Conservation (phyloP, 2,797 vertebrate genomes). For the Iguana delicatissima region DNA sequence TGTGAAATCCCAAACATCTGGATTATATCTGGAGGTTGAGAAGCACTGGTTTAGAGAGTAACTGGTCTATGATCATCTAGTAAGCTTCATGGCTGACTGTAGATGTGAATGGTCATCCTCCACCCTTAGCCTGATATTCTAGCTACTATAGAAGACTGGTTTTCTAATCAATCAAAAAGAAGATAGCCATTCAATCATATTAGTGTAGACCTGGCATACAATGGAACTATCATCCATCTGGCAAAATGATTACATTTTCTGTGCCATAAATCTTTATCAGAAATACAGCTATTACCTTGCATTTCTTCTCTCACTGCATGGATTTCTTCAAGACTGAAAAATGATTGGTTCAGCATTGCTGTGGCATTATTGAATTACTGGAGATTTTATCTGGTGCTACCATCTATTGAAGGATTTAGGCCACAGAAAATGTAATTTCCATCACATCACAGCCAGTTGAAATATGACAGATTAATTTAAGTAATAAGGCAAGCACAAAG, state of each 20-base stretch:
- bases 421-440: not conserved
- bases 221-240: not conserved
- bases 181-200: not conserved
- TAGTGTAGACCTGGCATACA: not conserved
- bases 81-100: not conserved
- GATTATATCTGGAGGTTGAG: too few relatives aligned
- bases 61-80: not conserved
- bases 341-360: not conserved
- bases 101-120: not conserved
- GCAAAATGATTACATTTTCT: constrained; percentile 4
- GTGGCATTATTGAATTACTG: not conserved
- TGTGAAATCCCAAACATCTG: too few relatives aligned
- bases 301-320: not conserved
- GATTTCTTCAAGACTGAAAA: not conserved
- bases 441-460: not conserved
- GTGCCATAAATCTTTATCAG: not conserved
- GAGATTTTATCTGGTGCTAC: not conserved
- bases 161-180: not conserved
- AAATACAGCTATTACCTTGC: not conserved
- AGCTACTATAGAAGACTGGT: not conserved
- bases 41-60: not conserved
- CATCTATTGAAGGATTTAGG: not conserved
- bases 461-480: constrained; percentile 7
- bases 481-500: not conserved
- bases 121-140: not conserved